Evolutionary conservation across 2,888 invertebrate genomes (phyloP).

Genomic region (Drosophila birchii): DNA sequence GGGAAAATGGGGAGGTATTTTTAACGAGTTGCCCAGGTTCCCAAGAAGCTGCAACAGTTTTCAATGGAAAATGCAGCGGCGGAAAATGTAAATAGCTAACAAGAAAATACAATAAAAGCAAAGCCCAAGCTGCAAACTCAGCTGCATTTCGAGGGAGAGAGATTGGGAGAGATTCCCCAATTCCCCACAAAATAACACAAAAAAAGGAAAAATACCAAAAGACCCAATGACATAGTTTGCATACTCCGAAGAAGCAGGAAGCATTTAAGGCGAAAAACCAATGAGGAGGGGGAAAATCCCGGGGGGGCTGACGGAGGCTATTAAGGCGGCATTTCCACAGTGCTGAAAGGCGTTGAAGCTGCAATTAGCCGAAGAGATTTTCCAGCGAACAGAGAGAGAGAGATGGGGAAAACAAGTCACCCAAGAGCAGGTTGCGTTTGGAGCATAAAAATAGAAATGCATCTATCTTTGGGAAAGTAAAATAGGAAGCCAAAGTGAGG

Average conservation of each 20-base stretch:
- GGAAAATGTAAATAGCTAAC: slow-evolving; percentile 52
- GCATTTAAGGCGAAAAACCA: slow-evolving; percentile 20
- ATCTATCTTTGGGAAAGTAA: slow-evolving; percentile 28
- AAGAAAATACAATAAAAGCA: slow-evolving; percentile 55
- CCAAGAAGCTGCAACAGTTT: slow-evolving; percentile 43
- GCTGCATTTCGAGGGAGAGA: slow-evolving; percentile 17
- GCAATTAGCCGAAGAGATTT: slow-evolving; percentile 59
- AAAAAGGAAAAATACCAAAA: slow-evolving; percentile 25
- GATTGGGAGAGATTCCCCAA: slow-evolving; percentile 12
- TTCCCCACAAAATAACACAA: slow-evolving; percentile 16
- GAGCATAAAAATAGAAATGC: slow-evolving; percentile 62
- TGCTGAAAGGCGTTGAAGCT: slow-evolving; percentile 65
- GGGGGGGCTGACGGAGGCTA: slow-evolving; percentile 45
- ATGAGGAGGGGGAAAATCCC: not conserved
- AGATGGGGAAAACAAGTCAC: slow-evolving; percentile 2
- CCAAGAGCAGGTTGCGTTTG: slow-evolving; percentile 21
- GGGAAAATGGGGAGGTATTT: slow-evolving; percentile 28
- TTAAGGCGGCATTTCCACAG: slow-evolving; percentile 68
- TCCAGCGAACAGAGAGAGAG: not conserved
- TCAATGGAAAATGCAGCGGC: slow-evolving; percentile 41
- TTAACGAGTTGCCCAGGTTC: slow-evolving; percentile 45
- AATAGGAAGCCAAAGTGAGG: slow-evolving; percentile 37
- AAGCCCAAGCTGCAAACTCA: slow-evolving; percentile 18
- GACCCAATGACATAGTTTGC: slow-evolving; percentile 73
- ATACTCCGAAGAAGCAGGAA: slow-evolving; percentile 46